Base-by-base conservation (phyloP, 2,888 invertebrate species). In the Xylocampa areola region DNA sequence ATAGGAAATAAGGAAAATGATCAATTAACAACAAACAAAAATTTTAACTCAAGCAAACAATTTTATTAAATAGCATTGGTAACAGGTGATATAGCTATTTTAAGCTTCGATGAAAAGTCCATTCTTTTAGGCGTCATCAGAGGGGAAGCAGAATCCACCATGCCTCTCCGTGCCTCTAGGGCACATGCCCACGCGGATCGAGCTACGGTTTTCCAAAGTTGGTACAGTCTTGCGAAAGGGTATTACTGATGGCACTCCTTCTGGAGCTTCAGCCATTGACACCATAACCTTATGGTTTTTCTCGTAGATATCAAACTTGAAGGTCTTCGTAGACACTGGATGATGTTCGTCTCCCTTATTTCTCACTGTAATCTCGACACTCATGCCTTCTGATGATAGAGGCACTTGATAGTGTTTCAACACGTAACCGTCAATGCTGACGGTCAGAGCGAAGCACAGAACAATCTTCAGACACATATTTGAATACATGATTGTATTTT, bases 311-410 rank as follows among this genome's bases (percentile, higher is more conserved):
- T 67, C 64, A 3, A 77, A 52, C 25, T 59, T n/a, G n/a, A n/a
- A n/a, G n/a, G n/a, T 73, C 60, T 64, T 40, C 11, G 63, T 53
- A n/a, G 62, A 43, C 11, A 69, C 14, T 5, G 64, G 58, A 7
- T 40, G 58, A 7, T 40, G 33, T 0, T 48, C 13, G 13, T 45
- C 59, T 0, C 45, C 50, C 8, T 76, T 66, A 7, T 57, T 62
- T 13, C 67, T 72, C 23, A 79, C 65, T 4, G 58, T 41, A 11
- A 76, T 59, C n/a, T 79, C 74, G 44, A 79, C 33, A 8, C 59
- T 63, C 19, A 75, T 36, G 32, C 73, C 77, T 61, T 75, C 66
- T 5, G 64, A 30, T 29, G 75, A 67, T 33, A 80, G 25, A 21
- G 63, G 52, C 43, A 70, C 29, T 17, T 40, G 39, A 6, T 39